A percentile compares a stretch with the other conserved stretches of the same genome.
phyloP scores from a whole-genome alignment of 23 tunicate species.

The Pegea sp. region DNA sequence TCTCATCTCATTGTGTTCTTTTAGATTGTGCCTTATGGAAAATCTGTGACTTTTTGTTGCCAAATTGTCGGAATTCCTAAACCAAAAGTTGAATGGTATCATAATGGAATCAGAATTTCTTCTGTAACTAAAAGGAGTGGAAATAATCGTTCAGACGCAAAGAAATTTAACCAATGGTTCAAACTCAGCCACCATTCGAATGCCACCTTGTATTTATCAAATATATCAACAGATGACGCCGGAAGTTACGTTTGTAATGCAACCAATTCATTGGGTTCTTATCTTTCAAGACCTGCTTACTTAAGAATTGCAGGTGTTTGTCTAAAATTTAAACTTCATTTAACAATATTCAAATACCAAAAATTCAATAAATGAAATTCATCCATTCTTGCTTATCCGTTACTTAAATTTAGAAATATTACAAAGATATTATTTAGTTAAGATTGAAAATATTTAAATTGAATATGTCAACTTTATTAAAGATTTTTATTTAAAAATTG shows the following conservation, averaged over 20 bases:
- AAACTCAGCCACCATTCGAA: no score
- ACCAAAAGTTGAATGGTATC: constrained; percentile 62
- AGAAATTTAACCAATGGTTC: constrained; percentile 3
- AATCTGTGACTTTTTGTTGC: constrained; percentile 55
- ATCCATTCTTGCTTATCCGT: not conserved
- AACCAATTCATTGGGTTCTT: constrained; percentile 39
- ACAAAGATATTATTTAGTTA: no score
- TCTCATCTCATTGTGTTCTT: no score
- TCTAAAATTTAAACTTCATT: no score
- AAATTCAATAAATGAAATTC: no score
- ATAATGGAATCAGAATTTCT: constrained; percentile 14
- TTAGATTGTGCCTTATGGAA: constrained; percentile 49
- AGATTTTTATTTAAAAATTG: not conserved
- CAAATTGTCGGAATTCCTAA: constrained; percentile 59
- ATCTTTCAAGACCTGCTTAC: constrained; percentile 24
- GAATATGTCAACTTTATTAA: not conserved
- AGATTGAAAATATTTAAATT: no score
- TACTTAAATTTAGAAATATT: no score
- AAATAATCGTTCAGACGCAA: not conserved
- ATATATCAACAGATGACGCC: constrained; percentile 16
- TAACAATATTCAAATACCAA: no score
- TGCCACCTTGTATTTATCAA: constrained; percentile 20
- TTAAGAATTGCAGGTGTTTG: constrained; percentile 50
- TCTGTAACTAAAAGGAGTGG: not conserved
- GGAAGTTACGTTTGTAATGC: constrained; percentile 81